phyloP scores from a whole-genome alignment of 1,140 invertebrate genomes.

The Bombus picipes region DNA sequence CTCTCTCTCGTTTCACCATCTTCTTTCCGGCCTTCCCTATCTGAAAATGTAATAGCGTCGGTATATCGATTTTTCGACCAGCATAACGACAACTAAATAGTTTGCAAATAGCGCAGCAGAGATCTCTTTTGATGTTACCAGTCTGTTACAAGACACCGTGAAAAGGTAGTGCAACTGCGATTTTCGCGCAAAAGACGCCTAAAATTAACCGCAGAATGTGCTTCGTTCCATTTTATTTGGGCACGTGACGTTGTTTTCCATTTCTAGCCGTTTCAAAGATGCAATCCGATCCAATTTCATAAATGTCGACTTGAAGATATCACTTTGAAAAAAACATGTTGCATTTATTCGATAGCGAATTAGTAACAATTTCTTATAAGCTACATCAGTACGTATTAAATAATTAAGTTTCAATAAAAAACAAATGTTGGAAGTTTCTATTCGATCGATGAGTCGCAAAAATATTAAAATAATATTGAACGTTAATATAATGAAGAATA shows the following conservation, averaged over 20 bases:
- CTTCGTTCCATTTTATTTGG: no score
- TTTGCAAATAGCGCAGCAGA: not conserved
- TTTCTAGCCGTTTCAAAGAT: not conserved
- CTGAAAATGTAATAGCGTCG: slow-evolving; percentile 54
- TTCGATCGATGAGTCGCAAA: no score
- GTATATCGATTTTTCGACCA: slow-evolving; percentile 30
- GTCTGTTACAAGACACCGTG: not conserved
- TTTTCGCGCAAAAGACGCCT: no score
- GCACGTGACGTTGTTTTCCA: no score
- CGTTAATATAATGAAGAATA: no score
- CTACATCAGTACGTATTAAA: not conserved
- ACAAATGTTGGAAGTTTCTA: no score
- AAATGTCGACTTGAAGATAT: no score
- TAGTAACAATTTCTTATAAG: no score
- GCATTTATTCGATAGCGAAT: no score
- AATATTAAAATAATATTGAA: no score
- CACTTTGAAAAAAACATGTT: not conserved
- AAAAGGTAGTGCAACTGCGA: not conserved
- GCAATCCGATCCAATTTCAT: not conserved
- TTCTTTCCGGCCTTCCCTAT: not conserved
- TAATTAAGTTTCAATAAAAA: not conserved
- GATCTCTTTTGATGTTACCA: not conserved
- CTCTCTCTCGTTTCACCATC: not conserved
- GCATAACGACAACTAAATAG: slow-evolving; percentile 2
- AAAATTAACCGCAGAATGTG: no score